Percentiles rank a stretch among this genome's conserved stretches.
These are phyloP conservation scores for Mastigias papua DNA, from an alignment of 30 jellyfish, hydroid and myxozoan species.

Conservation along the genomic window DNA sequence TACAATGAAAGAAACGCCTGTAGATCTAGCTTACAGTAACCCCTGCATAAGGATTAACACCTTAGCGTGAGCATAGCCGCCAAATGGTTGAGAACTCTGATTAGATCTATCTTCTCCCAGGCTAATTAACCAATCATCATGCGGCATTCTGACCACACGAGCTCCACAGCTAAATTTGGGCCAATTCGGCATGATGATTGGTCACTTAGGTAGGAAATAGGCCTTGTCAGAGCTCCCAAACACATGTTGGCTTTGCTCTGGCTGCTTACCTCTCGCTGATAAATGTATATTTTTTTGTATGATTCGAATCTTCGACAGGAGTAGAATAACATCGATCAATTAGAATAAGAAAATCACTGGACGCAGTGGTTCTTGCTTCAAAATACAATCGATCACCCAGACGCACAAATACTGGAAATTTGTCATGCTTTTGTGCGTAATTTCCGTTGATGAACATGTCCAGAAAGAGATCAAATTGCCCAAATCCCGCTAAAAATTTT, in stretches of 20 bases:
- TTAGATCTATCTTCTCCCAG: no score
- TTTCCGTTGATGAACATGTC: slow-evolving; percentile 14
- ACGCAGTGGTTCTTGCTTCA: slow-evolving; percentile 58
- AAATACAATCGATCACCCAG: slow-evolving; percentile 36
- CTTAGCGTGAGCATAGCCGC: no score
- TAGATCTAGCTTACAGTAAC: no score
- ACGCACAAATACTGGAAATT: slow-evolving; percentile 41
- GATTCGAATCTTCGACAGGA: slow-evolving; percentile 43
- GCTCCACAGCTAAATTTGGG: no score
- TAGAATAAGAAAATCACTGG: slow-evolving; percentile 8
- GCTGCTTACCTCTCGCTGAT: slow-evolving; percentile 52
- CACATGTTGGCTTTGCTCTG: neutral
- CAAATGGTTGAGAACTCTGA: no score
- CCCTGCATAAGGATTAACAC: no score
- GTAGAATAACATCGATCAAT: slow-evolving; percentile 52
- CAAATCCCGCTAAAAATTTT: slow-evolving; percentile 56
- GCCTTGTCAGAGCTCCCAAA: no score
- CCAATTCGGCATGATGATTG: no score
- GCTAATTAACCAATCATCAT: no score
- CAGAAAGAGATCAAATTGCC: slow-evolving; percentile 24
- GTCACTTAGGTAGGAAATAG: neutral
- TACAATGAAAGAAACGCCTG: no score
- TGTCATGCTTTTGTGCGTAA: slow-evolving; percentile 18
- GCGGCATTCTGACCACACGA: no score
- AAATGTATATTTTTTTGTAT: slow-evolving; percentile 18